phyloP scores from a whole-genome alignment of 2,113 vertebrate species.

The Mesoclemmys tuberculata region DNA sequence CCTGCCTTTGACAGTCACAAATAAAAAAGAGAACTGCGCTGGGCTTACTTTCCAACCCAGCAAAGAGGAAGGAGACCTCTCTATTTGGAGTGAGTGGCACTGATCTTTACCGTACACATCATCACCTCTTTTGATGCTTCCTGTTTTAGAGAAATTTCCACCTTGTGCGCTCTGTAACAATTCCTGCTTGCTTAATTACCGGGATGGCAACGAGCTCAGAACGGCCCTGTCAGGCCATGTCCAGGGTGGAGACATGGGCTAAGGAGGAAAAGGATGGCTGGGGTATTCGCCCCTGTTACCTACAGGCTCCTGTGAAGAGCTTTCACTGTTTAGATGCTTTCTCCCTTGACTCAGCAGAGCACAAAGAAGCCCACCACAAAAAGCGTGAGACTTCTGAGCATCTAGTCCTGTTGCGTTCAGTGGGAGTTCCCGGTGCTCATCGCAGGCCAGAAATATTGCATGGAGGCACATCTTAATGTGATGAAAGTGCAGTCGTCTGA shows the following conservation, averaged over 20 bases:
- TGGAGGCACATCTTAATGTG: not conserved
- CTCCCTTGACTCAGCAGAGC: slow-evolving; percentile 35
- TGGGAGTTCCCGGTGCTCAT: not conserved
- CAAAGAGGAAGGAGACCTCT: slow-evolving; percentile 26
- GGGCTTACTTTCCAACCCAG: slow-evolving; percentile 11
- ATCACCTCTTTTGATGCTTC: slow-evolving; percentile 7
- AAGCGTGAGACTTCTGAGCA: not conserved
- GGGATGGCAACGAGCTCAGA: not conserved
- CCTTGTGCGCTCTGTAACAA: not conserved
- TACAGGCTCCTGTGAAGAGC: slow-evolving; percentile 14
- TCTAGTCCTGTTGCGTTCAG: not conserved
- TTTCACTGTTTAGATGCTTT: slow-evolving; percentile 40
- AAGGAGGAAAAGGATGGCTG: slow-evolving; percentile 11
- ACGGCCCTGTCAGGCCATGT: not conserved
- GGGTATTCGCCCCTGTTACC: slow-evolving; percentile 8
- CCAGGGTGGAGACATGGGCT: not conserved
- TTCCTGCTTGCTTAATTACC: not conserved
- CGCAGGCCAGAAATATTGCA: not conserved
- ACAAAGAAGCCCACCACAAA: not conserved
- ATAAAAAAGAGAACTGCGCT: slow-evolving; percentile 4
- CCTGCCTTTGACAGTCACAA: slow-evolving; percentile 35
- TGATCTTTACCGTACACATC: slow-evolving; percentile 29
- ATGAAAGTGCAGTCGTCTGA: not conserved
- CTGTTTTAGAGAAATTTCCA: not conserved
- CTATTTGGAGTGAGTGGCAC: slow-evolving; percentile 9